Evolutionary conservation across 2,113 vertebrate genomes (phyloP), one percentile per base, ranked within the genome.

Genomic region (Corydoras maculifer): DNA sequence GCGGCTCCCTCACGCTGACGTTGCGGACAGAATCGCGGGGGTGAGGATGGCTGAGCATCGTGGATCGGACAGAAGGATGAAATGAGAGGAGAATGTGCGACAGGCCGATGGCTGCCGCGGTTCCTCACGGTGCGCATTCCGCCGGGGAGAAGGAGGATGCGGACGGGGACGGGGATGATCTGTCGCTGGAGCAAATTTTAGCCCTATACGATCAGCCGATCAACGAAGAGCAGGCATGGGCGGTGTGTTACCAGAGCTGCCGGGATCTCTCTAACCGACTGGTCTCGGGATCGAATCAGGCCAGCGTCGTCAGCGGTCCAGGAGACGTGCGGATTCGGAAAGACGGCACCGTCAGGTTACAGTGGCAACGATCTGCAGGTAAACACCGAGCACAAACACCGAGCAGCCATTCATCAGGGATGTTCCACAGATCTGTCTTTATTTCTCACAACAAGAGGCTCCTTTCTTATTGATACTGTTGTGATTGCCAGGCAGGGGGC

Each of bases 141-240:
- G 86, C 79, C 32, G 78, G 86, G 83, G 82, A 76, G 61, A 50
- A 80, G 25, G 54, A 82, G 53, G 86, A 81, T 68, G 85, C 85
- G 65, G 82, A 64, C 11, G 49, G 31, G 10, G 58, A 30, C 0
- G 65, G 12, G 29, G 90, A 91, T 59, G 84, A 88, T 55, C 90
- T 97, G 70, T 90, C 89, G 32, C 80, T 98, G 87, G 93, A 91
- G 72, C 87, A 97, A 80, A 95, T 98, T 68, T 86, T 98, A 65
- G 76, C 72, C 73, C 91, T 97, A 2, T 98, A 98, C 77, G 91
- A 86, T 77, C 95, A 97, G 86, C 96, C 95, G 86, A 94, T 98
- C 84, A 98, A 96, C 69, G 96, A 98, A 86, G 94, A 98, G 87
- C 96, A 98, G 88, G 96, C 96, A 59, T 98, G 96, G 96, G 96